A percentile compares a stretch with the other conserved stretches of the same genome.
Conservation (phyloP, 1,140 invertebrate genomes). For the Ladona fulva region DNA sequence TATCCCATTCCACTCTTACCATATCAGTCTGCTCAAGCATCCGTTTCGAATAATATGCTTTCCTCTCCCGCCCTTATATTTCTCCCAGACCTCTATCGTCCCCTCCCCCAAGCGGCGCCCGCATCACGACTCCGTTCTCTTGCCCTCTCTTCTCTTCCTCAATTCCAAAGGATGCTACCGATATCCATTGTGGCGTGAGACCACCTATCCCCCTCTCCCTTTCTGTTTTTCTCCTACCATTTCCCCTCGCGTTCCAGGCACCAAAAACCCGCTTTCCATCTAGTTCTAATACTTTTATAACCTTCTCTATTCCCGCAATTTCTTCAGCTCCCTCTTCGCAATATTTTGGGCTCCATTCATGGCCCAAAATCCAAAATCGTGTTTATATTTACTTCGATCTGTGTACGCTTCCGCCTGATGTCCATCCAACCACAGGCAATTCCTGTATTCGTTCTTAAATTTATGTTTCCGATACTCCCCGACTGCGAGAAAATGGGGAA, state of each 20-base stretch:
- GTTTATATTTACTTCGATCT: too few species aligned
- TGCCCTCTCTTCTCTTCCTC: not conserved
- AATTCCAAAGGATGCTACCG: not conserved
- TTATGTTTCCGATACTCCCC: too few species aligned
- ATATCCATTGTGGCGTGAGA: not conserved
- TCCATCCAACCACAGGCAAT: too few species aligned
- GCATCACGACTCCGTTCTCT: too few species aligned
- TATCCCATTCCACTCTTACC: constrained; percentile 16
- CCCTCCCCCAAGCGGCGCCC: too few species aligned
- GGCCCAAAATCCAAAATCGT: not conserved
- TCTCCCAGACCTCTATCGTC: too few species aligned
- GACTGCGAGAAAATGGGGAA: too few species aligned
- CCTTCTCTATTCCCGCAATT: not conserved
- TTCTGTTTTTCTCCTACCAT: too few species aligned
- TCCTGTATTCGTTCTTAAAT: too few species aligned
- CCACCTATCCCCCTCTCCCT: not conserved
- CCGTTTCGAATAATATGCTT: not conserved
- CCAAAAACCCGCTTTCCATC: not conserved
- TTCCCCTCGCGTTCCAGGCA: not conserved
- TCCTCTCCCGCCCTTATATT: not conserved
- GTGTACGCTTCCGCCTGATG: too few species aligned
- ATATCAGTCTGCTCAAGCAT: constrained; percentile 12
- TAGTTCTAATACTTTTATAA: not conserved
- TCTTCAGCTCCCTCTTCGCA: not conserved
- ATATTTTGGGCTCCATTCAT: not conserved